Base-by-base conservation (phyloP, 1,140 invertebrate species). In the Drosophila kurseongensis region DNA sequence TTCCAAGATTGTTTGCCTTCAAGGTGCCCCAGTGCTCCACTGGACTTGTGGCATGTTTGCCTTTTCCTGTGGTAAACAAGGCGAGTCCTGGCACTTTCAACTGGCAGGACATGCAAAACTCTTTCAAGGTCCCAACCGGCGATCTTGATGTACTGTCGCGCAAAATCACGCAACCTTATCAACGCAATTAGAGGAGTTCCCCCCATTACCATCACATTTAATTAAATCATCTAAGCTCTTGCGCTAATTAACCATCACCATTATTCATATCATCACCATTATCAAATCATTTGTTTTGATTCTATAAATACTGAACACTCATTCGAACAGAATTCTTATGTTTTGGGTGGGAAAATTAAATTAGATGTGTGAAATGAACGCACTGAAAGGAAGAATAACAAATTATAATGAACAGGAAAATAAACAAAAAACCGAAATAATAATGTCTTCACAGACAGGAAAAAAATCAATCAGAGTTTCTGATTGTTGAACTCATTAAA, bases 41-140 rank as follows among this genome's bases (percentile, higher is more conserved):
- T 23, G 69, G 42, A 55, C 51, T 61, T 10, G 57, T 75, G 74
- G 62, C 73, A 76, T 76, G 73, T 76, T 76, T 75, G 73, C 52
- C 18, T 36, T 57, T 50, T 23, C 40, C 23, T 44, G 35, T 41
- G 44, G 27, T 51, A 76, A 68, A 76, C 62, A 57, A 71, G 44
- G 65, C 51, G 41, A 58, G 67, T 71, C 67, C 51, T 35, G 42
- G 50, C 44, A 35, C 12, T 12, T 68, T 56, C 27, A 8, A 16
- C 32, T 45, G 41, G 9, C 57, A 56, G 56, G 56, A 77, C 74
- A 76, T 76, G 74, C 74, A 59, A 76, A 76, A 65, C 23, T 50
- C 5, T 44, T 35, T 40, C 62, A 76, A 77, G 74, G 74, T 54
- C 72, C 29, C 36, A 10, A 32, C 29, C 38, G 55, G 27, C 54